These are phyloP conservation scores for Megathymus violae DNA, from an alignment of 1,140 invertebrate genomes.

Conservation along the genomic window DNA sequence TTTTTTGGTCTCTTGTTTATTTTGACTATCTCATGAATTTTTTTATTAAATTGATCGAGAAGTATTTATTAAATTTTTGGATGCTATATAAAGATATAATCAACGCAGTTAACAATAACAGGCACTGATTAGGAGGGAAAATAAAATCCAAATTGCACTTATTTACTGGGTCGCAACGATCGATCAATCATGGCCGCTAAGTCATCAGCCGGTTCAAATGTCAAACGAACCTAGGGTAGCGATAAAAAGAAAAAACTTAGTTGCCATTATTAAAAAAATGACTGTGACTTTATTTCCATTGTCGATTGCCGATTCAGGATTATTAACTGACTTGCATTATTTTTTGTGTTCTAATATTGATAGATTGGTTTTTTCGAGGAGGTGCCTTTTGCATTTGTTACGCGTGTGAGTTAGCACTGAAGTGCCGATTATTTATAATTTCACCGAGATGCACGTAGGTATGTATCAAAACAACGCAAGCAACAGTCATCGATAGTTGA, in stretches of 20 bases:
- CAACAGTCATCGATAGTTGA: conserved; percentile 61
- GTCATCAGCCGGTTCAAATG: conserved; percentile 82
- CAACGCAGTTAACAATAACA: conserved; percentile 65
- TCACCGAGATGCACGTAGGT: conserved; percentile 52
- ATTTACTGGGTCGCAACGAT: conserved; percentile 80
- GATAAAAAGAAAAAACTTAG: conserved; percentile 79
- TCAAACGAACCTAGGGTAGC: conserved; percentile 81
- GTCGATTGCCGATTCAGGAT: conserved; percentile 82
- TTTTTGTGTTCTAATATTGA: conserved; percentile 84
- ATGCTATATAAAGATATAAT: conserved; percentile 36
- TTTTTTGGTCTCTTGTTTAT: no score
- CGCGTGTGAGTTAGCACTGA: conserved; percentile 53
- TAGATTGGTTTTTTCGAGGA: conserved; percentile 81
- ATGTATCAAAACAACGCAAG: conserved; percentile 67
- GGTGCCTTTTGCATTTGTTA: conserved; percentile 72
- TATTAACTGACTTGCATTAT: conserved; percentile 84
- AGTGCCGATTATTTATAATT: conserved; percentile 68
- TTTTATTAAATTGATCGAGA: no score
- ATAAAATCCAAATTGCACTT: conserved; percentile 81
- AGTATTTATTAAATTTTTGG: no score
- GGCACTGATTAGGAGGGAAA: conserved; percentile 71
- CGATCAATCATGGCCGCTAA: conserved; percentile 81
- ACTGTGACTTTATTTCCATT: conserved; percentile 84
- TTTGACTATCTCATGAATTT: no score
- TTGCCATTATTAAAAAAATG: conserved; percentile 84